These are phyloP conservation scores for Meda fulgida DNA, from an alignment of 2,797 vertebrate species.

Conservation along the genomic window DNA sequence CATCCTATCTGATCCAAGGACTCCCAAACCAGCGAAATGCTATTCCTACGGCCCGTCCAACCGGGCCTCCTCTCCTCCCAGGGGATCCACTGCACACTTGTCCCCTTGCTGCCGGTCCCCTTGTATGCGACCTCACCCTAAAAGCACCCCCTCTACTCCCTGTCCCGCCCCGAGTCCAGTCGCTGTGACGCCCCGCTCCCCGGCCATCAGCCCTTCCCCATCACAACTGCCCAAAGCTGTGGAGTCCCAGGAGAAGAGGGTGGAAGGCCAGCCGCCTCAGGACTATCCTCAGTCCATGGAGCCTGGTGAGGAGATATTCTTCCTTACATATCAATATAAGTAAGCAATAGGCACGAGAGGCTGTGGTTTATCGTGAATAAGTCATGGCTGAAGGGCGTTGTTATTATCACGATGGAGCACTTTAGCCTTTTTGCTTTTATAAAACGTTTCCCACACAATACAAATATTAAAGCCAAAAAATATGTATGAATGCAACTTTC, in stretches of 20 bases:
- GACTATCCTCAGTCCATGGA: conserved; percentile 85
- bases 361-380: too few species aligned
- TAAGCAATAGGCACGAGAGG: too few species aligned
- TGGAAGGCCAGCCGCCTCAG: conserved; percentile 80
- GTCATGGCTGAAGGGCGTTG: too few species aligned
- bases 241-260: conserved; percentile 81
- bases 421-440: too few species aligned
- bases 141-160: conserved; percentile 89
- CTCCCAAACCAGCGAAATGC: conserved; percentile 86
- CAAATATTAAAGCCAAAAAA: too few species aligned
- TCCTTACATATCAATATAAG: neutral
- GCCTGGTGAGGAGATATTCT: conserved; percentile 81
- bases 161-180: conserved; percentile 76
- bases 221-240: conserved; percentile 79
- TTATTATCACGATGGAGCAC: too few species aligned
- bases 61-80: conserved; percentile 78
- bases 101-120: conserved; percentile 93
- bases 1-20: conserved; percentile 82
- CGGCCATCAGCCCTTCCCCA: conserved; percentile 84
- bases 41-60: conserved; percentile 84
- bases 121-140: conserved; percentile 79
- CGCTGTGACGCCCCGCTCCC: conserved; percentile 81
- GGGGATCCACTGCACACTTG: conserved; percentile 81
- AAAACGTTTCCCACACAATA: too few species aligned
- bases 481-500: too few species aligned